Evolutionary conservation across 2,113 vertebrate species (phyloP), one percentile per base, ranked within the genome.

Genomic region (Gavialis gangeticus): DNA sequence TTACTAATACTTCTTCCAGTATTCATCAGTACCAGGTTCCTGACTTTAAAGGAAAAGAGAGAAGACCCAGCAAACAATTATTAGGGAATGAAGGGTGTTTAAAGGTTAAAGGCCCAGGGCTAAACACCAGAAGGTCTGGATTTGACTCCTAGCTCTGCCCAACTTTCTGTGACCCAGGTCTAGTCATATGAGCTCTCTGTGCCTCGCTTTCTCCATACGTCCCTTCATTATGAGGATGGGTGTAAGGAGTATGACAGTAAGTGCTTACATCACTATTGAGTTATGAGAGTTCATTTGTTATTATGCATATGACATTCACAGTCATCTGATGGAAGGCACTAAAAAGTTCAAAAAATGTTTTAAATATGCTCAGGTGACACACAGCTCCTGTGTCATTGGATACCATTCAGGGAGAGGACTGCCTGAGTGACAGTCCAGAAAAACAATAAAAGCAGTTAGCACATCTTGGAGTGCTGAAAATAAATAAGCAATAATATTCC

Each of bases 121-220:
- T 63, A 94, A 10, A 30, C 76, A 5, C 59, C 82, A 87, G 88
- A 81, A 90, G 14, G 82, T 66, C 59, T 91, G 75, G 46, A 21
- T 15, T 87, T n/a, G 87, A 84, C 92, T 85, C 34, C 90, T 86
- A 96, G 37, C 16, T 81, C 66, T 90, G 58, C 3, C 78, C 75
- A 90, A 79, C 79, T 83, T 89, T 92, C 84, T 88, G 8, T 34
- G 37, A 63, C 71, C 92, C 86, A 54, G 3, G 14, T 12, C 30
- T 89, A 34, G 18, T 18, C 56, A 25, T 55, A 84, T 63, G 55
- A 93, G 62, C 21, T 54, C 10, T 3, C 8, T 10, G 1, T 62
- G 5, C 17, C 8, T 86, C 37, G 67, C 3, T 13, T 93, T 79
- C 27, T 71, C 60, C 22, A 79, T 21, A 78, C 21, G 56, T 28